phyloP scores from a whole-genome alignment of 1,140 invertebrate species.

The Drosophila triauraria region DNA sequence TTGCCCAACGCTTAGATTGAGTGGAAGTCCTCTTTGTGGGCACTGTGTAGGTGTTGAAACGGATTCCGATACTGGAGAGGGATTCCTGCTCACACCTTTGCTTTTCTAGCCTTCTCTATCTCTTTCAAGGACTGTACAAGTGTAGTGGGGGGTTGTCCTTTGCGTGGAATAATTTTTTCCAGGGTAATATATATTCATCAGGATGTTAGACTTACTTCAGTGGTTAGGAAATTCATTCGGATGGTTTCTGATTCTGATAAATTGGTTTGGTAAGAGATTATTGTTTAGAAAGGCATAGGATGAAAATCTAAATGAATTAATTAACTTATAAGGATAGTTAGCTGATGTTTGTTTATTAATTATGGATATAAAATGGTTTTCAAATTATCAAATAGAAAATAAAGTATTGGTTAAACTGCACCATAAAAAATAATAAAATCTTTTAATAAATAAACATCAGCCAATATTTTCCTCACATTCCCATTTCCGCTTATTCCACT shows the following conservation, averaged over 20 bases:
- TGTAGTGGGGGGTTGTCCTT: conserved; percentile 12
- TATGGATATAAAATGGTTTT: background rate
- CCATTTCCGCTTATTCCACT: background rate
- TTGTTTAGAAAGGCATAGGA: no score
- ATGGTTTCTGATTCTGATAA: conserved; percentile 3
- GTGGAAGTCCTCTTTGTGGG: conserved; percentile 66
- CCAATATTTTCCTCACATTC: background rate
- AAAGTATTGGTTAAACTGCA: background rate
- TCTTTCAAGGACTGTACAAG: conserved; percentile 5
- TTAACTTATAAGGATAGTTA: background rate
- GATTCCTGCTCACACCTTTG: background rate
- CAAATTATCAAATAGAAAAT: background rate
- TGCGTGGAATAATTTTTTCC: conserved; percentile 6
- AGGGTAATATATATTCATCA: conserved; percentile 44
- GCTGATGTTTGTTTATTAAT: no score
- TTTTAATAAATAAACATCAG: background rate
- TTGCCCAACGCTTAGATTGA: conserved; percentile 77
- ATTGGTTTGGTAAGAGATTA: background rate
- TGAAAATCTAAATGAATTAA: background rate
- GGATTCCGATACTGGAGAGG: conserved; percentile 28
- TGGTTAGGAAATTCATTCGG: conserved; percentile 1
- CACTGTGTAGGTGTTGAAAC: conserved; percentile 53
- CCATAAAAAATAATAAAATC: background rate
- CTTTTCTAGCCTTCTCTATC: conserved; percentile 13
- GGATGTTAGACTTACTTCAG: conserved; percentile 25